Conservation (phyloP, 2,797 vertebrate species). For the Menidia menidia region DNA sequence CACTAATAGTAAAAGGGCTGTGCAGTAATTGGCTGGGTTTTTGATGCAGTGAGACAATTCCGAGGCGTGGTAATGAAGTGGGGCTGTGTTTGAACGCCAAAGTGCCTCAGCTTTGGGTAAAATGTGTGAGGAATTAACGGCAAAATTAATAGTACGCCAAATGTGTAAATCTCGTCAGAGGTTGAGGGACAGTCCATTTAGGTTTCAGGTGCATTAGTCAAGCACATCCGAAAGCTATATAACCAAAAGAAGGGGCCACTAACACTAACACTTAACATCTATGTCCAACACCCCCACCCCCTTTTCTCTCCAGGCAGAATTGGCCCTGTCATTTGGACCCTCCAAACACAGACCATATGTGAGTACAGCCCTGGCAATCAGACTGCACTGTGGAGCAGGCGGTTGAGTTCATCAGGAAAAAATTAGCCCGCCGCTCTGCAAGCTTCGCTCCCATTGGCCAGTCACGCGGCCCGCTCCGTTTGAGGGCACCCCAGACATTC, state of each 20-base stretch:
- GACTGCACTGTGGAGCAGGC: conserved; percentile 84
- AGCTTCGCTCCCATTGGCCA: conserved; percentile 82
- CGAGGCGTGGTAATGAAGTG: conserved; percentile 61
- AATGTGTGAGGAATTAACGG: conserved; percentile 55
- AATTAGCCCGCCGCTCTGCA: conserved; percentile 84
- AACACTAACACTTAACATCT: conserved; percentile 43
- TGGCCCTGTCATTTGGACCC: conserved; percentile 81
- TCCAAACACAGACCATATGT: conserved; percentile 86
- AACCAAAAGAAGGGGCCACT: conserved; percentile 47
- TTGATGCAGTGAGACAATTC: conserved; percentile 66
- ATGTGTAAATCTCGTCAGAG: conserved; percentile 25
- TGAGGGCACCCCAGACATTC: conserved; percentile 91
- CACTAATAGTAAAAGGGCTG: conserved; percentile 65
- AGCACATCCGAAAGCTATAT: conserved; percentile 45
- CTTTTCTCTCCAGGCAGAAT: conserved; percentile 72
- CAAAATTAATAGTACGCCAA: conserved; percentile 45
- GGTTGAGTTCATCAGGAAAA: conserved; percentile 90
- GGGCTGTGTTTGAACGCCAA: conserved; percentile 35
- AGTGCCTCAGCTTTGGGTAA: conserved; percentile 29
- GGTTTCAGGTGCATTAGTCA: conserved; percentile 25
- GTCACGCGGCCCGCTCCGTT: conserved; percentile 80
- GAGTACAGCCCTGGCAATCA: conserved; percentile 84
- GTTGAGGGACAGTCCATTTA: conserved; percentile 4
- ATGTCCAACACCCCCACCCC: conserved; percentile 52
- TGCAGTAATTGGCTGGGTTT: conserved; percentile 75